A percentile compares a stretch with the other conserved stretches of the same genome.
Conservation (phyloP, 2,113 vertebrate species). For the Amia ocellicauda region DNA sequence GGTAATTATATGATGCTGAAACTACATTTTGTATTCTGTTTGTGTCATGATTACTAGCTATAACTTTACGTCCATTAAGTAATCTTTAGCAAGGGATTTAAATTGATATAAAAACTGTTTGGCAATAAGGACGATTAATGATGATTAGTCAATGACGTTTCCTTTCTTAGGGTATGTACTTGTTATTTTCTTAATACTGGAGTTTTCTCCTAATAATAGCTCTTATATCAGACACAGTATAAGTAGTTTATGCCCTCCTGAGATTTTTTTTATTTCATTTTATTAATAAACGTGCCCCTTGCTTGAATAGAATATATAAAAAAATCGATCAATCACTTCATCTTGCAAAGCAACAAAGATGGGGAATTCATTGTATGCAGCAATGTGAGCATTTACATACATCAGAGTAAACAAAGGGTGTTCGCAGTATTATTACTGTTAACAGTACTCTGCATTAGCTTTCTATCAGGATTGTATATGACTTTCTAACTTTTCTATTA, state of each 20-base stretch:
- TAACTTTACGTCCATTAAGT: background rate
- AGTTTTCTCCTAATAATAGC: no score
- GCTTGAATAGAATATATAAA: no score
- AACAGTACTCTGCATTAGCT: constrained; percentile 43
- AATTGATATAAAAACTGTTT: background rate
- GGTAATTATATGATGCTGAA: background rate
- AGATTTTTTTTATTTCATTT: no score
- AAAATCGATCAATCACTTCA: no score
- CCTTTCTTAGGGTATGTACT: background rate
- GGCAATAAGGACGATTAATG: background rate
- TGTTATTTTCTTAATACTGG: background rate
- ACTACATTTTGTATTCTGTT: constrained; percentile 14
- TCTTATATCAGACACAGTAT: no score
- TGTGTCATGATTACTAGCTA: constrained; percentile 2
- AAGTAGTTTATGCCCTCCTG: no score
- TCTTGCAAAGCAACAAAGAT: no score
- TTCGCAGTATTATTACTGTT: constrained; percentile 33
- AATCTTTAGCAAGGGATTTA: background rate
- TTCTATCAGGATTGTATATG: constrained; percentile 36
- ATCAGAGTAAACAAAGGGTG: constrained; percentile 37
- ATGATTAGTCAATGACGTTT: background rate
- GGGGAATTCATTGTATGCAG: no score
- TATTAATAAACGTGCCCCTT: no score
- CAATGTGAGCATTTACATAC: constrained; percentile 28
- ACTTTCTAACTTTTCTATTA: constrained; percentile 32